A percentile compares a stretch with the other conserved stretches of the same genome.
phyloP scores from a whole-genome alignment of 1,140 invertebrate species.

The Zaprionus camerounensis region DNA sequence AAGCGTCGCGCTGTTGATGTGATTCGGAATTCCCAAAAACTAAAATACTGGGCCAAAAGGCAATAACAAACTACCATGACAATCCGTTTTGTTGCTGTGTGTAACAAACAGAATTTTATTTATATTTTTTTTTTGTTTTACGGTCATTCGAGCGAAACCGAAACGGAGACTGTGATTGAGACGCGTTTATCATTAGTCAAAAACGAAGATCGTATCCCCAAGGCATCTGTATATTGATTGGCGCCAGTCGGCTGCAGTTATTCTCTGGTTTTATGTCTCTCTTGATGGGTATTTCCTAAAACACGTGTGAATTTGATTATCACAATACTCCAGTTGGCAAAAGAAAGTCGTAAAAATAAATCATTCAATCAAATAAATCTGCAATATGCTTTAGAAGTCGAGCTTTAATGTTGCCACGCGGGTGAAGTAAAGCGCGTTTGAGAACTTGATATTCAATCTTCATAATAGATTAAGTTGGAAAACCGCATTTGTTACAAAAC shows the following conservation, averaged over 20 bases:
- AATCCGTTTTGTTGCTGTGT: slow-evolving; percentile 35
- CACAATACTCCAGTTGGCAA: slow-evolving; percentile 34
- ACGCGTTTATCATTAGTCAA: slow-evolving; percentile 74
- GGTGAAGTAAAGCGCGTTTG: slow-evolving; percentile 50
- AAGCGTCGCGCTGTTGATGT: slow-evolving; percentile 39
- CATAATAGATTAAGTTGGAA: slow-evolving; percentile 50
- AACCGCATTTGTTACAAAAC: slow-evolving; percentile 57
- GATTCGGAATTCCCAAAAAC: slow-evolving; percentile 68
- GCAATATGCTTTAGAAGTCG: slow-evolving; percentile 41
- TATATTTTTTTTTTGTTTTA: slow-evolving; percentile 1
- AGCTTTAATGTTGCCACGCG: slow-evolving; percentile 46
- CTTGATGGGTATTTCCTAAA: slow-evolving; percentile 59
- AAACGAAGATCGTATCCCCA: slow-evolving; percentile 50
- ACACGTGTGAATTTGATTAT: slow-evolving; percentile 52
- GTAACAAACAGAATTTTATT: slow-evolving; percentile 65
- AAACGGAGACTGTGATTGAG: slow-evolving; percentile 37
- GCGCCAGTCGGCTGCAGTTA: slow-evolving; percentile 59
- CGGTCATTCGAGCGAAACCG: slow-evolving; percentile 13
- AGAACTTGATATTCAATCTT: slow-evolving; percentile 59
- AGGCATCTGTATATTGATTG: slow-evolving; percentile 53
- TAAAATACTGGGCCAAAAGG: slow-evolving; percentile 66
- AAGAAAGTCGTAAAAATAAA: slow-evolving; percentile 72
- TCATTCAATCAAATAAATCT: slow-evolving; percentile 43
- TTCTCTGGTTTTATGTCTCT: slow-evolving; percentile 14
- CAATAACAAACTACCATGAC: slow-evolving; percentile 72